These are phyloP conservation scores for Vollenhovia emeryi DNA, from an alignment of 1,140 invertebrate species.

Conservation along the genomic window DNA sequence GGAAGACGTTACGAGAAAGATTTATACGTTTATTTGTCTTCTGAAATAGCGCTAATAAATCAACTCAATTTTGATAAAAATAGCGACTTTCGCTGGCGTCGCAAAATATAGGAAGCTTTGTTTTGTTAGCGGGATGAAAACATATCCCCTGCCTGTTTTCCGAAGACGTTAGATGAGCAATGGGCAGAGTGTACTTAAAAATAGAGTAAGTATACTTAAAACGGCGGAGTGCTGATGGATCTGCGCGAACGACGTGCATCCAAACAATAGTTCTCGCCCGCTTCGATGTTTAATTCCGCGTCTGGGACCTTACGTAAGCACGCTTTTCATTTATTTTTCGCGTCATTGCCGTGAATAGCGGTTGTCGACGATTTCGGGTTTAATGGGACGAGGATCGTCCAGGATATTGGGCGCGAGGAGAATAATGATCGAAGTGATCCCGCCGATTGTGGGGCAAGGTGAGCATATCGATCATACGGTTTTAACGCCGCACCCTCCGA, in stretches of 20 bases:
- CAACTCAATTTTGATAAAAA: background rate
- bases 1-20: background rate
- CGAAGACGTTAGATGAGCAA: background rate
- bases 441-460: slow-evolving; percentile 37
- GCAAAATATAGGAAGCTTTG: background rate
- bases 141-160: background rate
- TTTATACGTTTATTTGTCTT: background rate
- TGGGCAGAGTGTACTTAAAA: background rate
- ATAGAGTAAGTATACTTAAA: background rate
- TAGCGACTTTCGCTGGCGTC: background rate
- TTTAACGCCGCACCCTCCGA: slow-evolving; percentile 13
- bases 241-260: background rate
- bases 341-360: slow-evolving; percentile 15
- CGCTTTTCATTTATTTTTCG: slow-evolving; percentile 25
- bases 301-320: slow-evolving; percentile 19
- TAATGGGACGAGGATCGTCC: slow-evolving; percentile 23
- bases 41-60: background rate
- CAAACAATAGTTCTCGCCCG: slow-evolving; percentile 10
- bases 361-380: background rate
- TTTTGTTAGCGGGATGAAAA: background rate
- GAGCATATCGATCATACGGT: slow-evolving; percentile 22
- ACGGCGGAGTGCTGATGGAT: background rate
- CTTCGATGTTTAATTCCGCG: background rate
- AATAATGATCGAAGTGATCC: slow-evolving; percentile 29
- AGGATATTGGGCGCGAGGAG: slow-evolving; percentile 36